Base-by-base conservation (phyloP, 2,113 vertebrate species). In the Passer montanus region DNA sequence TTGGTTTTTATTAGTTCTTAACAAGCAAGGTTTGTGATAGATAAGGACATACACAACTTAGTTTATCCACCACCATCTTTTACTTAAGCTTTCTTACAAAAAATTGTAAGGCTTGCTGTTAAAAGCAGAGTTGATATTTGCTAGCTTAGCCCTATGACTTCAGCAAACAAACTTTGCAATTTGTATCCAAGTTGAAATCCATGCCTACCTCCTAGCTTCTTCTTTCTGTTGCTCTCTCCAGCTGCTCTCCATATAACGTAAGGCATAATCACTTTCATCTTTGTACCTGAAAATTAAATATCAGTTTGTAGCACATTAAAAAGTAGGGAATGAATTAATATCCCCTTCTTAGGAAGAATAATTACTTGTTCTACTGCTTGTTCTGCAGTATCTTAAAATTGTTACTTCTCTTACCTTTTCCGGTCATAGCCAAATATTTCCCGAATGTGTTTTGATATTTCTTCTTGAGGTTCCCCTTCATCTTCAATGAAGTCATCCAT, bases 401-500 rank as follows among this genome's bases (percentile, higher is more conserved):
- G 6, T 15, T 24, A n/a, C 37, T 89, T 87, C 64, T 69, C 97
- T 96, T 97, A 99, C 99, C 93, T 99, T 85, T 55, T 96, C 89
- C 98, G 97, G 95, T 99, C 99, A 90, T 99, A 99, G 84, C 99
- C 99, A 94, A 99, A 99, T 92, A 99, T 99, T 96, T 99, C 99
- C 78, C 98, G 98, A 97, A 99, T 99, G 91, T 99, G 99, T 96
- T 98, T 99, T 72, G 99, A 99, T 97, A 99, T 98, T 97, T 99
- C 98, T 55, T 99, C 98, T 94, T 99, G 99, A 24, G 98, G 97
- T 11, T 98, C 99, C n/a, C 98, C 99, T 97, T 94, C 99, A 76
- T 99, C 98, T 72, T 99, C 99, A 50, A 99, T 99, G 94, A 99
- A 99, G 91, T 99, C 99, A 4, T 99, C 99, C 99, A 99, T 99